Conservation (phyloP, 1,140 invertebrate species). For the Sipha flava region DNA sequence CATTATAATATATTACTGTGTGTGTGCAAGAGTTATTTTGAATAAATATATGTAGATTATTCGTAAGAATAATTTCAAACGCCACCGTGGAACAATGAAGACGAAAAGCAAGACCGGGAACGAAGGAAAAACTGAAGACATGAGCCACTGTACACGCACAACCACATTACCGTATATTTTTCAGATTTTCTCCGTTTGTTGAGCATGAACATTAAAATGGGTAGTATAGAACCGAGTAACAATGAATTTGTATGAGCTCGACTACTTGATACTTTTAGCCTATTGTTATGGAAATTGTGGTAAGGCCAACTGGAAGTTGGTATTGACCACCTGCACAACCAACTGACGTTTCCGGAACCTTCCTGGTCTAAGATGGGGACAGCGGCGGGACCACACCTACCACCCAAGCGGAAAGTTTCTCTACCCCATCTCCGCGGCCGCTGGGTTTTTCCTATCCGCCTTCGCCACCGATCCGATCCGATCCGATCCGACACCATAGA, state of each 20-base stretch:
- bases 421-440: not conserved
- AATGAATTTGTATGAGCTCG: slow-evolving; percentile 10
- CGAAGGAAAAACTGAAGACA: slow-evolving; percentile 14
- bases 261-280: not conserved
- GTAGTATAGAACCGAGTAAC: not conserved
- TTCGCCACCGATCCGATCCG: not conserved
- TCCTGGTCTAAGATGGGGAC: slow-evolving; percentile 15
- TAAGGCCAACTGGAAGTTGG: slow-evolving; percentile 17
- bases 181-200: not conserved
- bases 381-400: slow-evolving; percentile 21
- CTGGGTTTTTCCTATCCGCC: not conserved
- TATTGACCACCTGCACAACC: slow-evolving; percentile 32
- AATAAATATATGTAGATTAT: not conserved
- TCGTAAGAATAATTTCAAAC: not conserved
- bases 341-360: slow-evolving; percentile 27
- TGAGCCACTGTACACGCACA: not conserved
- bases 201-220: slow-evolving; percentile 7
- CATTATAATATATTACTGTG: too few relatives aligned
- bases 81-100: not conserved
- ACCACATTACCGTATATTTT: not conserved
- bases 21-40: not conserved
- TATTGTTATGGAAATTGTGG: slow-evolving; percentile 26
- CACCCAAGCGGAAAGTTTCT: slow-evolving; percentile 9
- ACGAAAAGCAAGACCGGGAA: not conserved
- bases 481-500: too few relatives aligned